phyloP scores from a whole-genome alignment of 2,113 vertebrate species.

The Crypturellus undulatus region DNA sequence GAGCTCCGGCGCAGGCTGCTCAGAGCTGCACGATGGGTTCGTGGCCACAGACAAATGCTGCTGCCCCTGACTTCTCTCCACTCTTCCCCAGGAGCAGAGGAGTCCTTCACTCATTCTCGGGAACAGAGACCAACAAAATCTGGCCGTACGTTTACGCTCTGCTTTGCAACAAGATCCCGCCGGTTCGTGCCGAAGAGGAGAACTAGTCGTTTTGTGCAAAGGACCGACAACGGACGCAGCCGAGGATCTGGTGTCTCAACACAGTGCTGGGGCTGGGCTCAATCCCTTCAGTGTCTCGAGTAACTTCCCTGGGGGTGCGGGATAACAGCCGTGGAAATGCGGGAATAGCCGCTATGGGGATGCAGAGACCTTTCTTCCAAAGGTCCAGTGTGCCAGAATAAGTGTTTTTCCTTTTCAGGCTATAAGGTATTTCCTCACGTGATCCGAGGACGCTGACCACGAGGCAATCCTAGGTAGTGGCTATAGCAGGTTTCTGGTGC shows the following conservation, averaged over 20 bases:
- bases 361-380: not conserved
- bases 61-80: not conserved
- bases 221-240: conserved; percentile 10
- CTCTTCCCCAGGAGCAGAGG: conserved; percentile 85
- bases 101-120: conserved; percentile 93
- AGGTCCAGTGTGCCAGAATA: not conserved
- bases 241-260: not conserved
- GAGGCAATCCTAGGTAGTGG: not conserved
- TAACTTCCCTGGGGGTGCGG: not conserved
- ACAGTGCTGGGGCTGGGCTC: conserved; percentile 38
- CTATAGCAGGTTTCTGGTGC: not conserved
- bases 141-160: conserved; percentile 95
- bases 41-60: too few species aligned
- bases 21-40: too few species aligned
- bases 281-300: not conserved
- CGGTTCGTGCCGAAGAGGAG: conserved; percentile 71
- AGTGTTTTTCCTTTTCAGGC: not conserved
- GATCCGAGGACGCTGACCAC: not conserved
- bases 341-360: not conserved
- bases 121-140: conserved; percentile 96
- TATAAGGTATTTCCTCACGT: not conserved
- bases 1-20: too few species aligned
- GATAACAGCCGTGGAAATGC: not conserved
- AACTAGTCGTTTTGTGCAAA: conserved; percentile 45
- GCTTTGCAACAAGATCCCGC: conserved; percentile 86